Base-by-base conservation (phyloP, 2,888 invertebrate species). In the Carpatolechia fugitivella region DNA sequence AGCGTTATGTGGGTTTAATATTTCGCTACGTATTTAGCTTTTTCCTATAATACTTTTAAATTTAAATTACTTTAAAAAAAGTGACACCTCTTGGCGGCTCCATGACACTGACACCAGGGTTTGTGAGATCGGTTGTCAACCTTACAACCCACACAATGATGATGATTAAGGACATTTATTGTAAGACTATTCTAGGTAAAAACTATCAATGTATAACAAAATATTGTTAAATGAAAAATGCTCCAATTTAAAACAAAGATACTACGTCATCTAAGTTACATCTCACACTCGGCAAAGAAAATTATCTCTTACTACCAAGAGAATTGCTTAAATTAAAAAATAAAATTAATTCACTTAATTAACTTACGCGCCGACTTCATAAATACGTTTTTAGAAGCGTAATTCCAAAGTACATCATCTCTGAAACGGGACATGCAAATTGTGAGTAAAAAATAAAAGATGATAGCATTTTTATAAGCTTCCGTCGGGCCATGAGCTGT, bases 401-500 rank as follows among this genome's bases (percentile, higher is more conserved):
- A 85, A 86, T 86, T 82, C 80, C 69, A 72, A 65, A 81, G 82
- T 82, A 80, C 80, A 86, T 87, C 85, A 86, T 83, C 80, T 83
- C 82, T 80, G 78, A 75, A 86, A 81, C 83, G 83, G 81, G 77
- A 84, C 85, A 87, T 90, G 89, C 85, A 86, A 89, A 89, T 89
- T 86, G 80, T 74, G 72, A 72, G 75, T 80, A 78, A 71, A 85
- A 86, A 88, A 86, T 85, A 87, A 87, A 89, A 89, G 78, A 83
- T 81, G 77, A 78, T 80, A 81, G 82, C 83, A 74, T 82, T 89
- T 88, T 85, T 81, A 81, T 82, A 82, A 76, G 78, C 76, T 83
- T 82, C 85, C 82, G 82, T 71, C 80, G 71, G 78, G 65, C 72
- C 65, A 63, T 60, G 56, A 55, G 44, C 56, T 64, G 60, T 62